Evolutionary conservation across 2,113 vertebrate genomes (phyloP), one percentile per base, ranked within the genome.

Genomic region (Corythornis vintsioides): DNA sequence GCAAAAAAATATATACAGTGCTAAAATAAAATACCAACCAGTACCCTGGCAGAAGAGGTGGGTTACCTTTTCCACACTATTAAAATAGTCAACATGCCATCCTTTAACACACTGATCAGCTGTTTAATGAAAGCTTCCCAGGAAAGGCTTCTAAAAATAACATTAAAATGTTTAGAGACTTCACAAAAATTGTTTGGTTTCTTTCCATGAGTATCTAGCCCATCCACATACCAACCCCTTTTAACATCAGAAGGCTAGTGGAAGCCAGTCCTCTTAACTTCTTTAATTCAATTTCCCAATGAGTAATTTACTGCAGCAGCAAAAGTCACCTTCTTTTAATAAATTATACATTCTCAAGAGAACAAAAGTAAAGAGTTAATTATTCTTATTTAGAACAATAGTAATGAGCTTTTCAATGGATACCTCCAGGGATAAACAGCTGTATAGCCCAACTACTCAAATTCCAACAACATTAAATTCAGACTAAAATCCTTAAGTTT

Each of bases 381-480:
- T 75, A 84, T 69, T 82, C 45, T 90, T 21, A 47, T 55, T 96
- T 57, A 70, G 63, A 93, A 88, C 92, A 96, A 93, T 92, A 17
- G 57, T 73, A 94, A 84, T 70, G 72, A 95, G 72, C 43, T 95
- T 93, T 94, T 90, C 80, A 93, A 69, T 4, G 28, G 86, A 69
- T 86, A 89, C 83, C 95, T 93, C 86, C 86, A 82, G 90, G 93
- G 86, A 75, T 90, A 93, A 95, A 95, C 86, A 95, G 70, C 67
- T 84, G 57, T 78, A 73, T 4, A 88, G 59, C 55, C 59, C 26
- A 84, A 87, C 74, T 70, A 48, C 74, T 86, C 71, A 15, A 69
- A 89, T 83, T 76, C 70, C 89, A 92, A 28, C 63, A 80, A 28
- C 77, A 96, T 61, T 40, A 69, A 89, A 78, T 73, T 87, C 81